phyloP scores from a whole-genome alignment of 2,888 invertebrate species.

The Oegoconia quadripuncta region DNA sequence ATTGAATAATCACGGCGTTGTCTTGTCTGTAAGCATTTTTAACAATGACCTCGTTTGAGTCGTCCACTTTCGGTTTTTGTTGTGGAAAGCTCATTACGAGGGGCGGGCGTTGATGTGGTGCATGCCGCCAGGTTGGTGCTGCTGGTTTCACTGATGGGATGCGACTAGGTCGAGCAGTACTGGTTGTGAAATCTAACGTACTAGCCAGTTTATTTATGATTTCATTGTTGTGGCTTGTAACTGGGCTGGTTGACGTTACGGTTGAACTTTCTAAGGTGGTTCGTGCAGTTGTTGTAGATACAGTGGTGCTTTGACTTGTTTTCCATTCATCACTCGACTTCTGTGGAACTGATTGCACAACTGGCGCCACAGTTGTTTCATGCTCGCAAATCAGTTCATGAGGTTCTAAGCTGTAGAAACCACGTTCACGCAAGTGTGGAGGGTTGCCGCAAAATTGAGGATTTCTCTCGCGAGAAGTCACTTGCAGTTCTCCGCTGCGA shows the following conservation, averaged over 20 bases:
- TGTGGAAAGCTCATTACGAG: conserved; percentile 85
- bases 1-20: conserved; percentile 92
- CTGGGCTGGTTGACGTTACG: conserved; percentile 14
- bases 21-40: conserved; percentile 92
- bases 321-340: conserved; percentile 34
- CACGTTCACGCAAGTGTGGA: conserved; percentile 86
- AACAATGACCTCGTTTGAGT: conserved; percentile 88
- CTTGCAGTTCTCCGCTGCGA: conserved; percentile 90
- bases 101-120: conserved; percentile 82
- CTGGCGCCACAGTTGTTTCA: conserved; percentile 37
- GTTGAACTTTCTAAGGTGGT: conserved; percentile 33
- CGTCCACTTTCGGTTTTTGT: conserved; percentile 81
- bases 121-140: conserved; percentile 67
- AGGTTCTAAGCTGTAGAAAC: conserved; percentile 92
- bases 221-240: conserved; percentile 35
- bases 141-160: conserved; percentile 58
- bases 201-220: conserved; percentile 39
- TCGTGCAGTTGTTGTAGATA: conserved; percentile 36
- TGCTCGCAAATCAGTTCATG: conserved; percentile 84
- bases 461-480: conserved; percentile 93
- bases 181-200: conserved; percentile 40
- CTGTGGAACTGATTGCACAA: conserved; percentile 13
- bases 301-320: conserved; percentile 39
- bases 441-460: conserved; percentile 96
- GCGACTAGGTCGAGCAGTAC: conserved; percentile 49